These are phyloP conservation scores for Stramonita haemastoma DNA, from an alignment of 2,888 invertebrate genomes.

Conservation along the genomic window DNA sequence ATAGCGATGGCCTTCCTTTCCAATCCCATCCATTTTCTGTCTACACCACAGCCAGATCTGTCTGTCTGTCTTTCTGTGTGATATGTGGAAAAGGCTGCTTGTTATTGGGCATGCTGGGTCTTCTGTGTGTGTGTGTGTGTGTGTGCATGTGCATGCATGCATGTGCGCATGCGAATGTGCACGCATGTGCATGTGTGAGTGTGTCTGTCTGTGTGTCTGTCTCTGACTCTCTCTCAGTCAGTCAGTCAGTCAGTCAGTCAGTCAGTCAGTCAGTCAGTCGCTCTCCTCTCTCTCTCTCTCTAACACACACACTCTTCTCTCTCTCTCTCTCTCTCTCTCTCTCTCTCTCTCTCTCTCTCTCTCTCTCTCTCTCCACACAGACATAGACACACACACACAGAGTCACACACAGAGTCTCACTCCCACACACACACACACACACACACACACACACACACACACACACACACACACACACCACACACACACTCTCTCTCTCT, in stretches of 20 bases:
- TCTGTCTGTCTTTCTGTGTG: not conserved
- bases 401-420: too few species aligned
- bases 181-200: not conserved
- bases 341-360: not conserved
- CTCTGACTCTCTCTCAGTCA: not conserved
- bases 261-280: too few species aligned
- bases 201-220: not conserved
- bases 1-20: too few species aligned
- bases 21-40: too few species aligned
- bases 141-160: slow-evolving; percentile 26
- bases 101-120: not conserved
- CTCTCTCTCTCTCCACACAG: not conserved
- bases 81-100: not conserved
- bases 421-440: too few species aligned
- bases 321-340: not conserved
- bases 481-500: not conserved
- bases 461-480: too few species aligned
- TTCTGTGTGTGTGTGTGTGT: not conserved
- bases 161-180: slow-evolving; percentile 1
- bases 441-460: too few species aligned
- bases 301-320: not conserved
- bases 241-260: too few species aligned
- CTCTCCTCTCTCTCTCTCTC: not conserved
- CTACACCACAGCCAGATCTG: too few species aligned
- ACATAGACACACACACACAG: too few species aligned